Evolutionary conservation across 2,113 vertebrate species (phyloP), one percentile per base, ranked within the genome.

Genomic region (Dascyllus trimaculatus): DNA sequence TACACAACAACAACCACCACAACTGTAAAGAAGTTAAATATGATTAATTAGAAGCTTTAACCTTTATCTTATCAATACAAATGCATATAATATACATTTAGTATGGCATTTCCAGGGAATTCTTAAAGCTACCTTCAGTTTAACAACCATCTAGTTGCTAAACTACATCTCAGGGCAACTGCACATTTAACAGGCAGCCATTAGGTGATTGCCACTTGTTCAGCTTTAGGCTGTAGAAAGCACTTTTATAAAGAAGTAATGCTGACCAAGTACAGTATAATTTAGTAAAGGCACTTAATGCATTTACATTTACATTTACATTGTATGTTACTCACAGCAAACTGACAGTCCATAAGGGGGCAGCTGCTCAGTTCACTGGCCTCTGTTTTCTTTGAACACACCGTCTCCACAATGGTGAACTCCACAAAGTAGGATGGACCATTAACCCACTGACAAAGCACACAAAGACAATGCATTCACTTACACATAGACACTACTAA

Each of bases 391-490:
- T 73, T 90, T 43, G 78, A 85, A 80, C 91, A 91, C 38, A 66
- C 81, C 0, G 91, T 91, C 69, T 93, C 87, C 65, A 89, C 35
- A 7, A 93, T 90, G 38, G 85, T 92, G 88, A 89, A 92, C 65
- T 91, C 91, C 70, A 92, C 90, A 65, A 88, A 86, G 64, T 91
- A 88, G 22, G 82, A 46, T 0, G 83, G 71, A 11, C 84, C 85
- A 17, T 40, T 0, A 19, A 87, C 71, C 88, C 85, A 91, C 91
- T 92, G 79, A 38, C 4, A 75, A 61, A 59, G 15, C 19, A 70
- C 48, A 19, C 19, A 18, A 49, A n/a, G n/a, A 51, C 48, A 51
- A 19, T 10, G 18, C 19, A n/a, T n/a, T 19, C 9, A 51, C 18
- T n/a, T n/a, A 10, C 48, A 51, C 48, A 49, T n/a, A 5, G 19